Evolutionary conservation across 1,140 invertebrate genomes (phyloP).

Genomic region (Anoplolepis gracilipes): DNA sequence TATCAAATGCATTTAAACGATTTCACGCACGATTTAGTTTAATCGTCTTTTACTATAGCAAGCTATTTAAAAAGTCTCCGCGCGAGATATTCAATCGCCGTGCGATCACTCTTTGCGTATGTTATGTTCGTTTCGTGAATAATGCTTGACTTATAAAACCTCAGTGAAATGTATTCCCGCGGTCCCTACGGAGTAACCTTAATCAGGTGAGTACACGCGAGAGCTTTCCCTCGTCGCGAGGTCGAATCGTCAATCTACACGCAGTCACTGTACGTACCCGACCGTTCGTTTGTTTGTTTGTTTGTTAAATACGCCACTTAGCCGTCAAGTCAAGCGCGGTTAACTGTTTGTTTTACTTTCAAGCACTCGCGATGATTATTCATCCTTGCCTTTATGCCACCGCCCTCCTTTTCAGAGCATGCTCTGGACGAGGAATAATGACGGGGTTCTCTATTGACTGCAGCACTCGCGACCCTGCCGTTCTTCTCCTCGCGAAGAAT

Average conservation of each 20-base stretch:
- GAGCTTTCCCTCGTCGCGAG: not conserved
- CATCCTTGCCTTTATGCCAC: constrained; percentile 80
- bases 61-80: not conserved
- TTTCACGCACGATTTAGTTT: constrained; percentile 7
- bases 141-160: constrained; percentile 54
- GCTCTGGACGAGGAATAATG: constrained; percentile 74
- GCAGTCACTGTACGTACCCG: constrained; percentile 46
- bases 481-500: constrained; percentile 74
- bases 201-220: constrained; percentile 65
- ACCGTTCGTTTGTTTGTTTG: constrained; percentile 67
- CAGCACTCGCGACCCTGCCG: constrained; percentile 60
- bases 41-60: not conserved
- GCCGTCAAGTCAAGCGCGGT: constrained; percentile 79
- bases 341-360: constrained; percentile 83
- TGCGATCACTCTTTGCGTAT: not conserved
- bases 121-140: constrained; percentile 20
- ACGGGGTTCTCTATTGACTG: constrained; percentile 76
- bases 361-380: constrained; percentile 84
- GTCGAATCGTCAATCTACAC: constrained; percentile 27
- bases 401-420: constrained; percentile 55
- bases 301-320: constrained; percentile 82
- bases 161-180: constrained; percentile 23
- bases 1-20: not conserved
- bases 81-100: not conserved
- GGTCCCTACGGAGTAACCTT: constrained; percentile 53